phyloP scores from a whole-genome alignment of 2,113 vertebrate genomes.

The Mus spicilegus region DNA sequence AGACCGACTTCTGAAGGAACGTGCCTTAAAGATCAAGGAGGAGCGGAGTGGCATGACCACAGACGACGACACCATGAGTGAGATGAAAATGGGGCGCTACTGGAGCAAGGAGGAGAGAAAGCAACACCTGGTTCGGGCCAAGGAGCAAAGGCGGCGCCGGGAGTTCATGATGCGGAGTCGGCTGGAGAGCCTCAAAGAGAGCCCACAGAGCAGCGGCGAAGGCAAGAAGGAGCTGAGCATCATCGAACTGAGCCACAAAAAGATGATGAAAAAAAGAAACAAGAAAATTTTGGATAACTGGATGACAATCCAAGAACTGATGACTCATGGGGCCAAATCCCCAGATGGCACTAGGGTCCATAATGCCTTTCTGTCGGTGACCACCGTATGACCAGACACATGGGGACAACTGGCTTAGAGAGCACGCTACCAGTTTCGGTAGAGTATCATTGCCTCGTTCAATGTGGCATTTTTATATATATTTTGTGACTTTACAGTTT shows the following conservation, averaged over 20 bases:
- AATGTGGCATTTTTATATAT: slow-evolving; percentile 99
- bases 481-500: slow-evolving; percentile 97
- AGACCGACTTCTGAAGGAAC: slow-evolving; percentile 95
- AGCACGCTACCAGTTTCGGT: slow-evolving; percentile 94
- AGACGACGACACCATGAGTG: slow-evolving; percentile 96
- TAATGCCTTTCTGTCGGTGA: slow-evolving; percentile 99
- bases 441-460: slow-evolving; percentile 98
- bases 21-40: slow-evolving; percentile 98
- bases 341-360: slow-evolving; percentile 94
- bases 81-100: slow-evolving; percentile 98
- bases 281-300: slow-evolving; percentile 99
- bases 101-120: slow-evolving; percentile 99
- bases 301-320: slow-evolving; percentile 99
- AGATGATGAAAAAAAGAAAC: slow-evolving; percentile 99
- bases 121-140: slow-evolving; percentile 95
- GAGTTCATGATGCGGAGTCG: slow-evolving; percentile 98
- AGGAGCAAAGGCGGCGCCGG: slow-evolving; percentile 94
- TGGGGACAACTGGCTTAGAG: slow-evolving; percentile 85
- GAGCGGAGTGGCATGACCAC: slow-evolving; percentile 98
- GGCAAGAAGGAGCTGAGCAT: slow-evolving; percentile 95
- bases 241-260: slow-evolving; percentile 98
- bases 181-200: slow-evolving; percentile 94
- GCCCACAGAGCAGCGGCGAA: slow-evolving; percentile 93
- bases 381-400: slow-evolving; percentile 92
- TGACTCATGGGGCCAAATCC: slow-evolving; percentile 97